Percentiles rank a stretch among this genome's conserved stretches.
Evolutionary conservation across 2,797 vertebrate genomes (phyloP).

Genomic region (Galagoides demidoff): DNA sequence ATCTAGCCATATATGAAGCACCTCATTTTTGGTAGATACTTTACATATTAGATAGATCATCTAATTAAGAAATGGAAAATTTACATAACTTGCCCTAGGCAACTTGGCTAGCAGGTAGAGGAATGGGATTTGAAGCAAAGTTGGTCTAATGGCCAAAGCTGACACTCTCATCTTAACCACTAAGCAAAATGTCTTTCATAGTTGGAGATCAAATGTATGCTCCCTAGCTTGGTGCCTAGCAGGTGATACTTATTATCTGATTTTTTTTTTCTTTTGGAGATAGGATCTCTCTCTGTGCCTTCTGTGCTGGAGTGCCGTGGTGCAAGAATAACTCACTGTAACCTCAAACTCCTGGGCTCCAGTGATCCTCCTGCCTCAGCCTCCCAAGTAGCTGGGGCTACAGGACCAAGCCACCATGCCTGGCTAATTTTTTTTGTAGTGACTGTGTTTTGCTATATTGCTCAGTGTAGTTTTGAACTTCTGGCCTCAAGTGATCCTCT

Average conservation of each 20-base stretch:
- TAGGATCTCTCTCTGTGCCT: too few species aligned
- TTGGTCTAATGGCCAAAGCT: neutral
- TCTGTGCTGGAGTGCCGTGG: too few species aligned
- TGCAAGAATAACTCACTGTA: too few species aligned
- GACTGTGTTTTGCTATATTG: too few species aligned
- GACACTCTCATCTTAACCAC: neutral
- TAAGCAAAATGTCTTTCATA: neutral
- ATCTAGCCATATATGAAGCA: neutral
- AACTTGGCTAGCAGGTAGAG: neutral
- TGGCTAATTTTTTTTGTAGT: too few species aligned
- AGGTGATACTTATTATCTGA: neutral
- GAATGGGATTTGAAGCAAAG: conserved; percentile 9
- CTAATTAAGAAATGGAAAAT: neutral
- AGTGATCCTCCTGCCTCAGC: too few species aligned
- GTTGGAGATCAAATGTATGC: neutral
- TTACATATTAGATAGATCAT: neutral
- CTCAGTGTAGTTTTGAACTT: too few species aligned
- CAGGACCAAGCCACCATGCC: too few species aligned
- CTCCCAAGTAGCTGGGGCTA: too few species aligned
- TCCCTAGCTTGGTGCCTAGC: neutral
- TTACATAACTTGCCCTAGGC: neutral
- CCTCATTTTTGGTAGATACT: neutral
- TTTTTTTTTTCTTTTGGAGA: neutral
- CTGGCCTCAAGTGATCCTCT: too few species aligned
- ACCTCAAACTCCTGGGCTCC: too few species aligned